Conservation (phyloP, 2,113 vertebrate genomes). For the Hippoglossus stenolepis region DNA sequence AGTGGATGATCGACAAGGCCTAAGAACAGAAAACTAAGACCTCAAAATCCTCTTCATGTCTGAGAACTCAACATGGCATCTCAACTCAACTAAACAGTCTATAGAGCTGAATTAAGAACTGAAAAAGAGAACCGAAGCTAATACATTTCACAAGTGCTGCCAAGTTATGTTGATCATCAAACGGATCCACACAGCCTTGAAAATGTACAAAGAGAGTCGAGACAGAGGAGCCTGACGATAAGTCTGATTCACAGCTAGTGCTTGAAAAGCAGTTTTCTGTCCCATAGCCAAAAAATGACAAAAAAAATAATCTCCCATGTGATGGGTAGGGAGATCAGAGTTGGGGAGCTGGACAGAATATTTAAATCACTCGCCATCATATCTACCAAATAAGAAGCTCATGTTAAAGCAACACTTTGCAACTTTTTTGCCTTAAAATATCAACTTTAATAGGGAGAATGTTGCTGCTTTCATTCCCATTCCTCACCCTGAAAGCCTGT, state of each 20-base stretch:
- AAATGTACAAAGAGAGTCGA: slow-evolving; percentile 8
- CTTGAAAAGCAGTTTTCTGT: background rate
- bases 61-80: slow-evolving; percentile 6
- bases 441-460: too few relatives aligned
- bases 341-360: background rate
- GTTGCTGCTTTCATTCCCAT: too few relatives aligned
- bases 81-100: slow-evolving; percentile 14
- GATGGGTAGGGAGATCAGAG: too few relatives aligned
- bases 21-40: slow-evolving; percentile 23
- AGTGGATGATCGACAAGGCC: slow-evolving; percentile 31
- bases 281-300: background rate
- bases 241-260: background rate
- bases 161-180: slow-evolving; percentile 12
- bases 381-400: background rate
- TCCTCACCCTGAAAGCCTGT: too few relatives aligned
- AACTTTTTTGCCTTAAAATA: too few relatives aligned
- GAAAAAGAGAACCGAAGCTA: slow-evolving; percentile 5
- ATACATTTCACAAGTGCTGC: slow-evolving; percentile 15
- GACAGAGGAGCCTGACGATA: background rate
- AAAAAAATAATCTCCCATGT: too few relatives aligned
- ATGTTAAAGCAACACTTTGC: background rate
- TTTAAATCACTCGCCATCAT: background rate
- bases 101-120: slow-evolving; percentile 13
- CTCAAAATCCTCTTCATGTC: slow-evolving; percentile 4
- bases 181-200: slow-evolving; percentile 2